Percentiles rank a stretch among this genome's conserved stretches.
phyloP scores from a whole-genome alignment of 92 coral and sea anemone species.

The Epizoanthus fatuus region DNA sequence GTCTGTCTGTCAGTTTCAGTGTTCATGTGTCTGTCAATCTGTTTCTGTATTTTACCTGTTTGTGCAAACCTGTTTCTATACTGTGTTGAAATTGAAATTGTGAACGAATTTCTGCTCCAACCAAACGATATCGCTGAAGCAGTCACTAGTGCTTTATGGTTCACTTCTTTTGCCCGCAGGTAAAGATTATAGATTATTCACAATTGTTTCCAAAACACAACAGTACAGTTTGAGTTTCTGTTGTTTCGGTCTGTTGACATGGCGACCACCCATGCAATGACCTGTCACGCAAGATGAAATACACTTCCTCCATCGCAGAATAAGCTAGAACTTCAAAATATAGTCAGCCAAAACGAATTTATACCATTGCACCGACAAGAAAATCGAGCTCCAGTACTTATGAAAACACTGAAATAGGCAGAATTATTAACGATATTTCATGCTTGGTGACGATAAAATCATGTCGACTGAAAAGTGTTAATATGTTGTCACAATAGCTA shows the following conservation, averaged over 20 bases:
- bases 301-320: not conserved
- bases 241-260: conserved; percentile 2
- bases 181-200: not conserved
- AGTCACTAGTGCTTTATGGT: not conserved
- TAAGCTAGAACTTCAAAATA: too few relatives aligned
- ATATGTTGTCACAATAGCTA: not conserved
- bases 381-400: not conserved
- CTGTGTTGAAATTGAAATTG: not conserved
- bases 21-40: too few relatives aligned
- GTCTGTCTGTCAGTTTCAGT: too few relatives aligned
- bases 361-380: too few relatives aligned
- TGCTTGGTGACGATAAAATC: not conserved
- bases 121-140: not conserved
- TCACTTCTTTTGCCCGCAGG: not conserved
- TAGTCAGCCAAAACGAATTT: too few relatives aligned
- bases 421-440: too few relatives aligned
- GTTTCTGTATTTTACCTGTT: too few relatives aligned
- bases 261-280: not conserved
- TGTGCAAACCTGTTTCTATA: too few relatives aligned
- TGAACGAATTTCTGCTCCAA: not conserved
- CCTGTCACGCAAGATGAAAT: conserved; percentile 14
- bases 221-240: not conserved
- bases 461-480: not conserved
- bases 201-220: not conserved
- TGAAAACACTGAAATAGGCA: not conserved